These are phyloP conservation scores for Hippoglossus stenolepis DNA, from an alignment of 2,113 vertebrate species.

Conservation along the genomic window DNA sequence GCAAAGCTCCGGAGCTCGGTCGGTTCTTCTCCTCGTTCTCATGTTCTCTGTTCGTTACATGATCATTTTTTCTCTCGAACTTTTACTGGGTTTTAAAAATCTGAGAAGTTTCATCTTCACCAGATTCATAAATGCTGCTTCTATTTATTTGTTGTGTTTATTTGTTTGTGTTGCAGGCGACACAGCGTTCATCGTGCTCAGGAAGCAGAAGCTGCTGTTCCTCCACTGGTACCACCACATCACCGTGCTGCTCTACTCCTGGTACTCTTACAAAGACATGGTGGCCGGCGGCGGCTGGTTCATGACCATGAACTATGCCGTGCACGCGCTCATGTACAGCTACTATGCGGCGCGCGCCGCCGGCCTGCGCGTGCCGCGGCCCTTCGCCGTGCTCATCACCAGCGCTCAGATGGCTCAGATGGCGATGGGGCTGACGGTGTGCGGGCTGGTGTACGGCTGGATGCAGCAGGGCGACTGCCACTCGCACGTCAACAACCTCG, in stretches of 20 bases:
- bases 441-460: constrained; percentile 80
- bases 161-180: constrained; percentile 82
- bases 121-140: too few species aligned
- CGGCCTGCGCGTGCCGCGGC: constrained; percentile 89
- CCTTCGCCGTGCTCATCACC: constrained; percentile 92
- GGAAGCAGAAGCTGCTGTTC: constrained; percentile 98
- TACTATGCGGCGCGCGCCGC: constrained; percentile 93
- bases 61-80: too few species aligned
- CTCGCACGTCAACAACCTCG: constrained; percentile 70
- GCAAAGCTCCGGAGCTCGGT: constrained; percentile 91
- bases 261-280: constrained; percentile 99
- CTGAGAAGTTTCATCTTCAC: too few species aligned
- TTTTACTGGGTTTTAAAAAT: too few species aligned
- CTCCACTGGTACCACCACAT: constrained; percentile 99
- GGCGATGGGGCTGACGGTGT: constrained; percentile 79
- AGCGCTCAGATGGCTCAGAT: constrained; percentile 93
- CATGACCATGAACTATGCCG: constrained; percentile 98
- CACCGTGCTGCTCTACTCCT: constrained; percentile 82
- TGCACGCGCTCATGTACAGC: constrained; percentile 97
- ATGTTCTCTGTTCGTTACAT: not conserved
- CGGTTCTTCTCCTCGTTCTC: constrained; percentile 23
- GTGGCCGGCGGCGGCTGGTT: constrained; percentile 98
- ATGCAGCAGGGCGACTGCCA: constrained; percentile 76
- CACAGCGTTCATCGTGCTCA: constrained; percentile 93
- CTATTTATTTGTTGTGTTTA: too few species aligned